Evolutionary conservation across 2,113 vertebrate species (phyloP), one percentile per base, ranked within the genome.

Genomic region (Odontesthes bonariensis): DNA sequence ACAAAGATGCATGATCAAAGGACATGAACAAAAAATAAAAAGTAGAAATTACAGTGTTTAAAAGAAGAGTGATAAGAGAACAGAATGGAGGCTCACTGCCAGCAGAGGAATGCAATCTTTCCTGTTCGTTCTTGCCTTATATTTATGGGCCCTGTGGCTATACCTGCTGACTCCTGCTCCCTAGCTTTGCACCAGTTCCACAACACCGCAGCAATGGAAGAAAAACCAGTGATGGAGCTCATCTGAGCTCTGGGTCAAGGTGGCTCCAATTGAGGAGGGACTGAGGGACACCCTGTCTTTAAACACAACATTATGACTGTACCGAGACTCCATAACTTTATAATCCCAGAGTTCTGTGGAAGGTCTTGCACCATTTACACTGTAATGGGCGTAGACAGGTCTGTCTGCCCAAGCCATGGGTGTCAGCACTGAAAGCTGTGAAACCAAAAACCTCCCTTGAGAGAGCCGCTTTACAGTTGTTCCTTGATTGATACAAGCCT

Each of bases 41-140:
- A 27, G 63, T 52, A 19, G 73, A 82, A 31, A n/a, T 0, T 17
- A 6, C 38, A 5, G 22, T 22, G 59, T 51, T 65, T 38, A 23
- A 33, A 20, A 10, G 27, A 42, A 2, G 23, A 61, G 35, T 33
- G 0, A 42, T 5, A 22, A 61, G 52, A 56, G 57, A 58, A 61
- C 62, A 46, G 27, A n/a, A 33, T 0, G 70, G 46, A 11, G 75
- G 76, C 32, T 70, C 38, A 20, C 46, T 27, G 69, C 67, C 79
- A 42, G 20, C 51, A 57, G 19, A 72, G 74, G 89, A 93, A 92
- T 90, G 86, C 58, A 83, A 85, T 81, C 84, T 63, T 76, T 82
- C 85, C 68, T 77, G 79, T 75, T 67, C 51, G 55, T 63, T 60
- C 65, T 67, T 46, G 51, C 23, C 55, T 82, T 13, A 16, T 88